These are phyloP conservation scores for Platycheirus albimanus DNA, from an alignment of 2,888 invertebrate genomes.

Conservation along the genomic window DNA sequence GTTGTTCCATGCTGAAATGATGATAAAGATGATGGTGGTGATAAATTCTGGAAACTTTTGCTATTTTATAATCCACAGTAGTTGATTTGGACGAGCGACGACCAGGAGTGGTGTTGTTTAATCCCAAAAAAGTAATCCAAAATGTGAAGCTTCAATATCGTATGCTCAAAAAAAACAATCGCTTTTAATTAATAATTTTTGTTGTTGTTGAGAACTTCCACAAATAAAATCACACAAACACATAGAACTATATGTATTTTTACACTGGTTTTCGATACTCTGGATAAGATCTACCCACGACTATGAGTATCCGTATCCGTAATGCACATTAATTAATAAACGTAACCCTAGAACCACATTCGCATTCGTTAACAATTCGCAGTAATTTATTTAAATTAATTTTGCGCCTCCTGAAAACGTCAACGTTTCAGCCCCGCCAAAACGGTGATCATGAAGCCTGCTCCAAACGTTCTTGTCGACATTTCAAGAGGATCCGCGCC, in stretches of 20 bases:
- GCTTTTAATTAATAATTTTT: slow-evolving; percentile 39
- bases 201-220: slow-evolving; percentile 22
- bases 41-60: slow-evolving; percentile 44
- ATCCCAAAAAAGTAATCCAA: slow-evolving; percentile 66
- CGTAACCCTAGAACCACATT: slow-evolving; percentile 56
- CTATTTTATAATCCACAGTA: slow-evolving; percentile 60
- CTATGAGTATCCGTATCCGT: slow-evolving; percentile 42
- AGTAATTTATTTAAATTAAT: slow-evolving; percentile 72
- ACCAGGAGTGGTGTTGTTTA: slow-evolving; percentile 33
- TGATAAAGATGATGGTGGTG: slow-evolving; percentile 43
- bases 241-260: too few relatives aligned
- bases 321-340: slow-evolving; percentile 68
- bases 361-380: slow-evolving; percentile 65
- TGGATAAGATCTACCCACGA: slow-evolving; percentile 41
- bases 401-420: slow-evolving; percentile 53
- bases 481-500: slow-evolving; percentile 64
- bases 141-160: slow-evolving; percentile 24
- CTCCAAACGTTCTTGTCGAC: slow-evolving; percentile 63
- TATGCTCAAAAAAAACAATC: slow-evolving; percentile 13
- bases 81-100: background rate
- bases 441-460: slow-evolving; percentile 42
- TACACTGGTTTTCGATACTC: slow-evolving; percentile 7
- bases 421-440: slow-evolving; percentile 28
- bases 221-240: slow-evolving; percentile 6
- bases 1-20: slow-evolving; percentile 59